These are phyloP conservation scores for Himalopsyche tibetana DNA, from an alignment of 2,888 invertebrate species.

Conservation along the genomic window DNA sequence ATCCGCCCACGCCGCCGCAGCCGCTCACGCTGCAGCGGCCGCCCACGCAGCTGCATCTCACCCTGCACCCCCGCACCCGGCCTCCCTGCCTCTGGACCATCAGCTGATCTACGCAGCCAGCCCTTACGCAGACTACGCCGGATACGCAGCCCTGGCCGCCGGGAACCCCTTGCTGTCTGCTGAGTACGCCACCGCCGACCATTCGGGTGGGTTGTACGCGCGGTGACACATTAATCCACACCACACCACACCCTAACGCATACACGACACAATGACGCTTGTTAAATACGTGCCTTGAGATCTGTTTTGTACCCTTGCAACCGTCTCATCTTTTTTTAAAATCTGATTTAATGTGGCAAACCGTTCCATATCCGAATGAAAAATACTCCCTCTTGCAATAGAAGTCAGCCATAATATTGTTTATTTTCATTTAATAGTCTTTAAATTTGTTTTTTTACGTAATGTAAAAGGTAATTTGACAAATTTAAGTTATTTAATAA, in stretches of 20 bases:
- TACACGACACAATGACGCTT: slow-evolving; percentile 1
- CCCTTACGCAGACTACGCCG: slow-evolving; percentile 92
- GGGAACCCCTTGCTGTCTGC: slow-evolving; percentile 88
- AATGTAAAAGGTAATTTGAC: too few relatives aligned
- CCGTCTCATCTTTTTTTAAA: too few relatives aligned
- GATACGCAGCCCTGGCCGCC: slow-evolving; percentile 89
- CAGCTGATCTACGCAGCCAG: slow-evolving; percentile 90
- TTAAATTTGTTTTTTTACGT: too few relatives aligned
- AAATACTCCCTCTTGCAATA: too few relatives aligned
- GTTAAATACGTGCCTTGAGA: not conserved
- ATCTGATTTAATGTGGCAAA: too few relatives aligned
- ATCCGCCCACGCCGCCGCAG: slow-evolving; percentile 71
- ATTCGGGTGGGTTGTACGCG: slow-evolving; percentile 92
- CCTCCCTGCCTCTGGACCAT: slow-evolving; percentile 83
- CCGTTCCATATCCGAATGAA: too few relatives aligned
- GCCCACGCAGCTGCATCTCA: slow-evolving; percentile 75
- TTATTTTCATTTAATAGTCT: too few relatives aligned
- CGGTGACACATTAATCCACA: slow-evolving; percentile 67
- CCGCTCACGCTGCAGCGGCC: slow-evolving; percentile 75
- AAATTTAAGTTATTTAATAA: too few relatives aligned
- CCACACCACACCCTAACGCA: slow-evolving; percentile 22
- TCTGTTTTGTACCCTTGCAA: not conserved
- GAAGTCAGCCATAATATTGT: too few relatives aligned
- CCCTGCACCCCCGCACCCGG: slow-evolving; percentile 74
- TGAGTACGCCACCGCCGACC: slow-evolving; percentile 91